Conservation (phyloP, 2,888 invertebrate species). For the Ornithoptera alexandrae region DNA sequence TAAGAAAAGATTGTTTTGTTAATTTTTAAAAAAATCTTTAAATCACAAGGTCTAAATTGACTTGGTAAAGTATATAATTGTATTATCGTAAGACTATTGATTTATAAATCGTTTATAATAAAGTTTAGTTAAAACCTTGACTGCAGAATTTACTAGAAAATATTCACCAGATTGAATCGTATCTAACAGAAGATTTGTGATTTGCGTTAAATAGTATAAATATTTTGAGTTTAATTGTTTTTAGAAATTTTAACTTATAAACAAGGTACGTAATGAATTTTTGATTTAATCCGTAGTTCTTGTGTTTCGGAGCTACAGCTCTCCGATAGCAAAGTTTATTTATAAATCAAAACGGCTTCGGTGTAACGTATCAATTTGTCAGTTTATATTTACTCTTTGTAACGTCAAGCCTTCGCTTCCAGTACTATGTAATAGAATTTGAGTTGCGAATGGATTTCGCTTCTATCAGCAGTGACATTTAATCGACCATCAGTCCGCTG, state of each 20-base stretch:
- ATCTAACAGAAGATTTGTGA: too few species aligned
- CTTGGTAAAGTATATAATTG: too few species aligned
- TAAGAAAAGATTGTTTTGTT: too few species aligned
- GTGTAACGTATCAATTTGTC: constrained; percentile 28
- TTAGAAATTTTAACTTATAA: background rate
- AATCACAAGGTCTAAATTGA: too few species aligned
- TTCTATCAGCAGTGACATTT: constrained; percentile 31
- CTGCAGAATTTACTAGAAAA: too few species aligned
- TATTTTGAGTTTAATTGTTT: too few species aligned
- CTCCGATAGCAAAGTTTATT: background rate
- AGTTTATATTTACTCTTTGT: constrained; percentile 22
- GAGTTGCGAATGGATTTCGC: constrained; percentile 34
- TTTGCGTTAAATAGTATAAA: too few species aligned
- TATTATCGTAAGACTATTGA: too few species aligned
- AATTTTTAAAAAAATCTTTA: too few species aligned
- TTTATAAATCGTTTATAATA: too few species aligned
- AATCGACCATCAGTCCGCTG: constrained; percentile 22
- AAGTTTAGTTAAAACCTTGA: too few species aligned
- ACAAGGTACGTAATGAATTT: background rate
- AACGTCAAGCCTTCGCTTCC: constrained; percentile 18
- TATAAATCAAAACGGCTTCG: constrained; percentile 7
- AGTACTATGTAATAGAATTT: constrained; percentile 34
- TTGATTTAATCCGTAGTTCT: background rate
- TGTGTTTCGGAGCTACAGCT: background rate
- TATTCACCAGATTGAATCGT: too few species aligned